These are phyloP conservation scores for Agraylea sexmaculata DNA, from an alignment of 1,140 invertebrate species.

Conservation along the genomic window DNA sequence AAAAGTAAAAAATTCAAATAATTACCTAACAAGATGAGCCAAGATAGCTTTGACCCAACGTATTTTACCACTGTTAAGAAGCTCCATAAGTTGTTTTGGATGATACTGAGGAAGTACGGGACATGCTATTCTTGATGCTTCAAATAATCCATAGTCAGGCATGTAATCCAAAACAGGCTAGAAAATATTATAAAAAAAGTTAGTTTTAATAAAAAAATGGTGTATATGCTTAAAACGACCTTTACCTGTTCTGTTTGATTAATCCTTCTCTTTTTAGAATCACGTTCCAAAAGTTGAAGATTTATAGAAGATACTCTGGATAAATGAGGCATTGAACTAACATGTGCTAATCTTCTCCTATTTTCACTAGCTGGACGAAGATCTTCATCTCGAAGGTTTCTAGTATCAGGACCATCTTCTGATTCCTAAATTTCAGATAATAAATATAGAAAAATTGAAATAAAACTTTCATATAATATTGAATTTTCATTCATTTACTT, in stretches of 20 bases:
- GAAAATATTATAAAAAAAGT: constrained; percentile 11
- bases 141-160: constrained; percentile 91
- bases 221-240: constrained; percentile 20
- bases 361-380: constrained; percentile 61
- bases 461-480: background rate
- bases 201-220: background rate
- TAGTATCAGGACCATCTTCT: constrained; percentile 55
- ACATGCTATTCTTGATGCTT: constrained; percentile 90
- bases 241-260: constrained; percentile 44
- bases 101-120: constrained; percentile 99
- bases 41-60: constrained; percentile 96
- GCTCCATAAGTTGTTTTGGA: constrained; percentile 95
- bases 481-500: constrained; percentile 7
- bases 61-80: constrained; percentile 97
- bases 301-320: constrained; percentile 73
- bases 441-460: background rate
- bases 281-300: constrained; percentile 58
- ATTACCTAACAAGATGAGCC: constrained; percentile 75
- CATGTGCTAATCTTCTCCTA: constrained; percentile 52
- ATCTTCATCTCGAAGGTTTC: constrained; percentile 71
- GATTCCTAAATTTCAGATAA: constrained; percentile 31
- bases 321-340: constrained; percentile 66
- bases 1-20: constrained; percentile 17
- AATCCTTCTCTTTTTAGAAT: constrained; percentile 54
- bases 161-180: constrained; percentile 55